Evolutionary conservation across 2,797 vertebrate species (phyloP).

Genomic region (Tokudaia tokunoshimensis): DNA sequence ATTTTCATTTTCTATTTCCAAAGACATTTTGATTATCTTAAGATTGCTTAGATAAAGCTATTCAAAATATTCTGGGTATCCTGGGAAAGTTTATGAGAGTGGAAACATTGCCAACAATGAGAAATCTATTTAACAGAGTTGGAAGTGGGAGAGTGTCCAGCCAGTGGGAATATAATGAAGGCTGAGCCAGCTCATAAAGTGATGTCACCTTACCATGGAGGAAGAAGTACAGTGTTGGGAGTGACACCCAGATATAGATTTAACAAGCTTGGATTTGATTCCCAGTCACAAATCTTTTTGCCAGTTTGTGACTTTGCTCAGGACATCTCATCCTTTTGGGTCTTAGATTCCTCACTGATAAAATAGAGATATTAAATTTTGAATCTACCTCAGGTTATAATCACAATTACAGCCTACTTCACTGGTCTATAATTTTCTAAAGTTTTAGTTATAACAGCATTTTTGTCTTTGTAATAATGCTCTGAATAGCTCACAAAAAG

Average conservation of each 20-base stretch:
- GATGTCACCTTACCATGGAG: neutral
- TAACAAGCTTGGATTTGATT: neutral
- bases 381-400: neutral
- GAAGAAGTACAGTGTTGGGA: neutral
- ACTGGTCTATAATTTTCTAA: neutral
- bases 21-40: conserved; percentile 31
- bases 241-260: neutral
- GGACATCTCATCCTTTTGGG: neutral
- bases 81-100: conserved; percentile 13
- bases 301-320: neutral
- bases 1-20: neutral
- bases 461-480: neutral
- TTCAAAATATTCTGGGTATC: conserved; percentile 16
- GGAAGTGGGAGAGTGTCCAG: neutral
- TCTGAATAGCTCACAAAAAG: neutral
- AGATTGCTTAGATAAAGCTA: conserved; percentile 26
- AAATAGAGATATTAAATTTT: neutral
- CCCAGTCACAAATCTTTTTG: neutral
- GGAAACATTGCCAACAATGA: neutral
- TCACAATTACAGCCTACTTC: neutral
- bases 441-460: neutral
- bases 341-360: neutral
- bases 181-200: neutral
- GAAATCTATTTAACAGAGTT: neutral
- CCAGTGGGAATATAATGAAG: neutral